Conservation (phyloP, 1,140 invertebrate species). For the Eciton burchellii region DNA sequence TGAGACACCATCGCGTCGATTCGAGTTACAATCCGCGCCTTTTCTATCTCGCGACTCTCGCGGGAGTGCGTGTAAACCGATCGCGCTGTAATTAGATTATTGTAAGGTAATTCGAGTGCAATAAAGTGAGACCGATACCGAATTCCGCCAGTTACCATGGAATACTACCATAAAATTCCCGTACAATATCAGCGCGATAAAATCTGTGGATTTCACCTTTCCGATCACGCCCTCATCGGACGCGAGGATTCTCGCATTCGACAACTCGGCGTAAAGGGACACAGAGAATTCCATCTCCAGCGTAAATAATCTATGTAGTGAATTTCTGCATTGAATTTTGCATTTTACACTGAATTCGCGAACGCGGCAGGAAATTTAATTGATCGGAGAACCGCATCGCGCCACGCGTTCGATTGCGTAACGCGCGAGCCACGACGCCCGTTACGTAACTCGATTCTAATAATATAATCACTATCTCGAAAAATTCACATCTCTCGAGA, state of each 20-base stretch:
- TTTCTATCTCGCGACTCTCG: conserved; percentile 47
- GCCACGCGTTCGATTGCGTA: not conserved
- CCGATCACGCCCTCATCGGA: conserved; percentile 25
- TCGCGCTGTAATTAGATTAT: conserved; percentile 67
- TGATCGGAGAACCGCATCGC: not conserved
- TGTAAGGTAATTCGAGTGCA: conserved; percentile 67
- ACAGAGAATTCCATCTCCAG: not conserved
- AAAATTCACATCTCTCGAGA: conserved; percentile 8
- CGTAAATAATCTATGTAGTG: not conserved
- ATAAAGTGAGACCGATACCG: conserved; percentile 66
- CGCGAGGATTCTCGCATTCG: conserved; percentile 5
- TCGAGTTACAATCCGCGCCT: conserved; percentile 38
- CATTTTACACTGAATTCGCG: conserved; percentile 48
- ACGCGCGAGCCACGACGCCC: not conserved
- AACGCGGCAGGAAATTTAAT: conserved; percentile 2
- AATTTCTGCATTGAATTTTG: conserved; percentile 28
- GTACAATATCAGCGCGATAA: conserved; percentile 10
- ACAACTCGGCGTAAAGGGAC: not conserved
- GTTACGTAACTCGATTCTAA: not conserved
- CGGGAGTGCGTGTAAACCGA: conserved; percentile 60
- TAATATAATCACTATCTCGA: not conserved
- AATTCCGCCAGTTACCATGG: conserved; percentile 4
- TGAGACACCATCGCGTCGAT: conserved; percentile 20
- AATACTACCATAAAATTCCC: conserved; percentile 12
- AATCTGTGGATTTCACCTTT: conserved; percentile 49